Evolutionary conservation across 1,140 invertebrate genomes (phyloP).

Genomic region (Augochlora pura): DNA sequence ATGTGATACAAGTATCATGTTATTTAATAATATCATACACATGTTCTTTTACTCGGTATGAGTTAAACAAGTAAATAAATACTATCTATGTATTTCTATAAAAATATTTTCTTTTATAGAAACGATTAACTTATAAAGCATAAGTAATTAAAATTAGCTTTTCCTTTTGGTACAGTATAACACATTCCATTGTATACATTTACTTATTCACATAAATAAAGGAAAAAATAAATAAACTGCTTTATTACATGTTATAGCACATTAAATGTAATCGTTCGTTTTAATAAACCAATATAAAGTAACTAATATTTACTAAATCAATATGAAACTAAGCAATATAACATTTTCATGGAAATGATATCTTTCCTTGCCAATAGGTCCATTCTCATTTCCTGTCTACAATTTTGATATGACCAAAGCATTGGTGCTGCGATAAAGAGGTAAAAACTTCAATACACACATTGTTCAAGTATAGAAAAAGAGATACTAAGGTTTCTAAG

Average conservation of each 20-base stretch:
- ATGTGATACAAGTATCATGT: neutral
- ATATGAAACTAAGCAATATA: neutral
- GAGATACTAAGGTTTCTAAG: neutral
- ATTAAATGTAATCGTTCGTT: neutral
- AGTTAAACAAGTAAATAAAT: neutral
- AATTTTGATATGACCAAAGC: conserved; percentile 49
- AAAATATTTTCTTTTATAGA: neutral
- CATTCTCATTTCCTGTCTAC: conserved; percentile 20
- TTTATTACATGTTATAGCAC: neutral
- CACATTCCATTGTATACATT: neutral
- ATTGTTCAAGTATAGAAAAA: conserved; percentile 1
- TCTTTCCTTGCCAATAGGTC: conserved; percentile 47
- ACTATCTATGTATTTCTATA: neutral
- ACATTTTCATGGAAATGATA: conserved; percentile 25
- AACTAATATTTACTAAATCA: neutral
- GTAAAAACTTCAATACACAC: conserved; percentile 22
- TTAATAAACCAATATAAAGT: neutral
- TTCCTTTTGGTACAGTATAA: neutral
- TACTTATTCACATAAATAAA: neutral
- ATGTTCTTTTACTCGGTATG: neutral
- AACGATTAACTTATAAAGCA: neutral
- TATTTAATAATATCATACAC: neutral
- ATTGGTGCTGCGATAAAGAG: conserved; percentile 25
- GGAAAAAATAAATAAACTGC: neutral
- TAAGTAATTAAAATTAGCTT: neutral